Evolutionary conservation across 35 echinoderm and acorn worm species (phyloP).

Genomic region (Anneissia japonica): DNA sequence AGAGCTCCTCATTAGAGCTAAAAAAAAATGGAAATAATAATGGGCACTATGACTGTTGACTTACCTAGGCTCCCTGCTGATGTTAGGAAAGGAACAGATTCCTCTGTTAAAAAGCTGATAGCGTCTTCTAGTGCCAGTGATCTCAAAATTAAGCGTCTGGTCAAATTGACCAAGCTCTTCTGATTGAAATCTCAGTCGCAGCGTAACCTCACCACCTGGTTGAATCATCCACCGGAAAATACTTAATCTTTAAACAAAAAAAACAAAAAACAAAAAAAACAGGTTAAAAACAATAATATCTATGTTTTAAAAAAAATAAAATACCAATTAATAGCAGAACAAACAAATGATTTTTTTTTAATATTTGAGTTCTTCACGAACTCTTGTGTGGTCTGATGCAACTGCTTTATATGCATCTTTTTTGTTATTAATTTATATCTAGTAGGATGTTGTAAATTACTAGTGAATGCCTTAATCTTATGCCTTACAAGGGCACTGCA

Average conservation of each 20-base stretch:
- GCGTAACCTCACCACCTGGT: conserved; percentile 64
- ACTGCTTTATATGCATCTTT: no score
- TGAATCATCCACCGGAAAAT: conserved; percentile 86
- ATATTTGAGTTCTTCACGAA: neutral
- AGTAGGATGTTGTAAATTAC: no score
- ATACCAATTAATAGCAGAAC: neutral
- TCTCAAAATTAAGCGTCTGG: conserved; percentile 98
- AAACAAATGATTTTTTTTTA: neutral
- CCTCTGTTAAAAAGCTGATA: conserved; percentile 96
- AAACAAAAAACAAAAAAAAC: neutral
- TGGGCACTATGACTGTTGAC: no score
- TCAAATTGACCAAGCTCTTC: conserved; percentile 98
- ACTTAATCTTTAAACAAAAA: conserved; percentile 39
- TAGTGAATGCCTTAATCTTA: no score
- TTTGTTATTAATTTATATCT: no score
- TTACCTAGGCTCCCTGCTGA: conserved; percentile 99
- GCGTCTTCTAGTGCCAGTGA: conserved; percentile 77
- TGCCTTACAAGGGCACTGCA: no score
- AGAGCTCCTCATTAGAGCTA: no score
- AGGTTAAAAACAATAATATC: neutral
- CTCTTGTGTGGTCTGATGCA: no score
- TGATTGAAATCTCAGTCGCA: conserved; percentile 79
- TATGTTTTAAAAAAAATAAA: neutral
- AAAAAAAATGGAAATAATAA: no score
- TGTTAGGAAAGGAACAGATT: conserved; percentile 87